Percentiles rank a stretch among this genome's conserved stretches.
Evolutionary conservation across 2,113 vertebrate genomes (phyloP).

Genomic region (Stegostoma tigrinum): DNA sequence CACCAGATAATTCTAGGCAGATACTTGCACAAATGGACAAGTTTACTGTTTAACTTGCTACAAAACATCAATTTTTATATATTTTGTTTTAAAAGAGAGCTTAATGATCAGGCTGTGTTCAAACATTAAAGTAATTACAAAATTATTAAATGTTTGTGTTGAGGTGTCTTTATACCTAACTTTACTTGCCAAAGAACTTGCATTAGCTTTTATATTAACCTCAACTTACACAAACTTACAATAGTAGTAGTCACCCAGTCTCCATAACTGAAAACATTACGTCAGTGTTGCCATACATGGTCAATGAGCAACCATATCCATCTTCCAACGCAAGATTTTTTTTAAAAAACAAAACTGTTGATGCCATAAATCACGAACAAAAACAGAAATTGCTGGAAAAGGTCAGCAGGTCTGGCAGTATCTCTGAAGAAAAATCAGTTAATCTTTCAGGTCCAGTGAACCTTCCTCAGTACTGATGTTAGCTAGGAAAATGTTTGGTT

Average conservation of each 20-base stretch:
- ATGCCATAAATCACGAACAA: no score
- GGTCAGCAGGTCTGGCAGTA: no score
- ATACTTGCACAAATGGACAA: background rate
- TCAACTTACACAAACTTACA: background rate
- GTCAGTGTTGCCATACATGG: background rate
- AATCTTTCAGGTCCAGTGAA: no score
- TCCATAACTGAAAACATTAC: background rate
- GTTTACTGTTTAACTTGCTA: background rate
- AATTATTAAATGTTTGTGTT: background rate
- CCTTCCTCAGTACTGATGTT: no score
- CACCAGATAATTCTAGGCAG: background rate
- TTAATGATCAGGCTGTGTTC: background rate
- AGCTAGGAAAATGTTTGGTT: no score
- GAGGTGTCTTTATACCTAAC: background rate
- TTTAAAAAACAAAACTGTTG: no score
- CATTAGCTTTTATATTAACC: background rate
- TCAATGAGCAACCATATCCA: background rate
- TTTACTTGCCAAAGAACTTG: background rate
- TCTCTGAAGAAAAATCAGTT: no score
- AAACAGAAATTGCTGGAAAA: no score
- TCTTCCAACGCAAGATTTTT: background rate
- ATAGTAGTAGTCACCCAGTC: background rate
- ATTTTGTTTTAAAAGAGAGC: background rate
- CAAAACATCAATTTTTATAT: background rate
- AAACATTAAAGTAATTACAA: background rate